Percentiles rank a stretch among this genome's conserved stretches.
Evolutionary conservation across 2,888 invertebrate genomes (phyloP).

Genomic region (Thecocarcelia acutangulata): DNA sequence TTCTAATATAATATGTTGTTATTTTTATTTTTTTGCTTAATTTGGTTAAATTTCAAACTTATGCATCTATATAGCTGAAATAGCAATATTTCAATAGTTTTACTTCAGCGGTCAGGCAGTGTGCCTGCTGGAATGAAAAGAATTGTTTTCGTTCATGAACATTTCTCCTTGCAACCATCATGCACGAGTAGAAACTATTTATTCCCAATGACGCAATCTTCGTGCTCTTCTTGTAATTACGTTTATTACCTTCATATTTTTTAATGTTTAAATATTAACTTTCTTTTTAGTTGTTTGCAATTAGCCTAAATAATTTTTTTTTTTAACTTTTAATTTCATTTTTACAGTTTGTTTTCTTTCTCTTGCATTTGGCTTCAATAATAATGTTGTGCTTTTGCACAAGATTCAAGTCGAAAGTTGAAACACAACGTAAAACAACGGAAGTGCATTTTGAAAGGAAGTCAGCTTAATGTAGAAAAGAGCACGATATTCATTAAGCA

Average conservation of each 20-base stretch:
- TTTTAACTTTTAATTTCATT: conserved; percentile 6
- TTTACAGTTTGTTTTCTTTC: too few species aligned
- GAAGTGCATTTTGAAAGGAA: conserved; percentile 39
- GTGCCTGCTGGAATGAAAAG: too few species aligned
- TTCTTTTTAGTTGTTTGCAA: conserved; percentile 33
- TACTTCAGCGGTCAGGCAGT: too few species aligned
- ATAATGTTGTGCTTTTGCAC: neutral
- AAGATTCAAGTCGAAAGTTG: neutral
- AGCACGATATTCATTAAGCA: neutral
- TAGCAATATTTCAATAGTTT: too few species aligned
- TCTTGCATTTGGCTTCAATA: too few species aligned
- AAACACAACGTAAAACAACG: conserved; percentile 2
- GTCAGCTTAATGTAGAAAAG: conserved; percentile 8
- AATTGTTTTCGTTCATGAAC: neutral
- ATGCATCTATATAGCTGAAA: too few species aligned
- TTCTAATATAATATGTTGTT: too few species aligned
- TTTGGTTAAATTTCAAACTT: too few species aligned
- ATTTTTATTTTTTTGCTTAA: too few species aligned
- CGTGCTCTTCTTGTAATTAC: neutral
- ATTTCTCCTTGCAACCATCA: too few species aligned
- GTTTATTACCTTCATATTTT: conserved; percentile 1
- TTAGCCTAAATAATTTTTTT: conserved; percentile 40
- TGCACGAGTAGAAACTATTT: neutral
- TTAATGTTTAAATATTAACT: conserved; percentile 20
- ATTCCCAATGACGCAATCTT: neutral